Evolutionary conservation across 2,888 invertebrate genomes (phyloP), one percentile per base, ranked within the genome.

Genomic region (Xestia ashworthii): DNA sequence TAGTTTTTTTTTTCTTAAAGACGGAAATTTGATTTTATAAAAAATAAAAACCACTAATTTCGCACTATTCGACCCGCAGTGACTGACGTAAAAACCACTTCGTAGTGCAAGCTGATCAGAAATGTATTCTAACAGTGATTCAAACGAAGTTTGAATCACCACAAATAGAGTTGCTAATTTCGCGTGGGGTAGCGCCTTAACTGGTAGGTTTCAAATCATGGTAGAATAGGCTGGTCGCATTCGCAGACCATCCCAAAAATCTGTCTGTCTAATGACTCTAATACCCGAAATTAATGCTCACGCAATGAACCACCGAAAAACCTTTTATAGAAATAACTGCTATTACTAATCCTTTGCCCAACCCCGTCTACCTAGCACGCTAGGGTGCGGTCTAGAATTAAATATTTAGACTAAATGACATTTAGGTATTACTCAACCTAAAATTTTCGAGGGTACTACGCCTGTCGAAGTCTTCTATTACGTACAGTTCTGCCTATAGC

Each of bases 331-430:
- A 44, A 62, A 66, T 66, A 38, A 66, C 50, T 66, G 16, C 25
- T 38, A 60, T 73, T 38, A 60, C 38, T 25, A 77, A 81, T 64
- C 50, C 68, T 68, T 32, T 69, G 64, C 64, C 82, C 58, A 64
- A 8, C 82, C 81, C 44, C 60, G 46, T 41, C 5, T 62, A 22
- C 38, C n/a, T 53, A 64, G 19, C 71, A 81, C 71, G 82, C 82
- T 3, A 80, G 78, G 81, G 82, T 4, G 71, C 1, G 66, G 50
- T 71, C 77, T 71, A 68, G 68, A 62, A 68, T 81, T 32, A 16
- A 1, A 48, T 0, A 48, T 78, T 55, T 32, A 69, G 78, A 5
- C 44, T 3, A 14, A 41, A 76, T 16, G 8, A 0, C 14, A 48
- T 46, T 55, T 2, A 32, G 32, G 32, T 32, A 4, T 16, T 12